Conservation (phyloP, 2,888 invertebrate species). For the Entomobrya proxima region DNA sequence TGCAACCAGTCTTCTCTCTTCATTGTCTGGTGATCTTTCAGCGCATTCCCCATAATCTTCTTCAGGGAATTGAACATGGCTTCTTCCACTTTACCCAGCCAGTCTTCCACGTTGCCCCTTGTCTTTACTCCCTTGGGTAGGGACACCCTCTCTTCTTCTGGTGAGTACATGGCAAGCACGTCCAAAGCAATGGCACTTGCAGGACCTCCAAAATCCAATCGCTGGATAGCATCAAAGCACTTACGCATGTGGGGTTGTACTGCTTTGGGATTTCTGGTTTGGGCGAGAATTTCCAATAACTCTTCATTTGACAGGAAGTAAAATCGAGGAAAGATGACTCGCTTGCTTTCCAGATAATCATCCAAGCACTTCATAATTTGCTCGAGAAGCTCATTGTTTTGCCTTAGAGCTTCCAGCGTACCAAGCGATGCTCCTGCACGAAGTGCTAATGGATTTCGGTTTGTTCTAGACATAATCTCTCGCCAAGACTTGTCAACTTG, state of each 20-base stretch:
- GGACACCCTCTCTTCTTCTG: constrained; percentile 89
- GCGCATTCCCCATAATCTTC: constrained; percentile 85
- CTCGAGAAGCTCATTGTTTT: constrained; percentile 88
- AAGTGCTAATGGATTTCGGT: constrained; percentile 88
- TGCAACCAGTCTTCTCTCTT: constrained; percentile 86
- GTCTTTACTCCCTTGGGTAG: constrained; percentile 90
- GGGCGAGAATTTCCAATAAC: constrained; percentile 91
- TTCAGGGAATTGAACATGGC: constrained; percentile 90
- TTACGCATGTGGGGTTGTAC: constrained; percentile 93
- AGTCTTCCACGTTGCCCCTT: constrained; percentile 93
- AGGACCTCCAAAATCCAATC: constrained; percentile 84
- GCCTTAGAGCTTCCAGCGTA: constrained; percentile 83
- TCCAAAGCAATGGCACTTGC: constrained; percentile 79
- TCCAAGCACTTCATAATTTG: constrained; percentile 93
- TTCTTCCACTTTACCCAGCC: constrained; percentile 93
- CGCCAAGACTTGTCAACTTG: constrained; percentile 94
- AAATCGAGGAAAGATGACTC: constrained; percentile 91
- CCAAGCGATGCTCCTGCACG: constrained; percentile 87
- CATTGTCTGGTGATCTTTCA: constrained; percentile 83
- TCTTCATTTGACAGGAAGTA: constrained; percentile 95
- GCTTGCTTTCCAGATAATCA: constrained; percentile 91
- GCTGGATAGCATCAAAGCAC: constrained; percentile 90
- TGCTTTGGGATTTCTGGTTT: constrained; percentile 90
- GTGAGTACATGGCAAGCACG: constrained; percentile 92
- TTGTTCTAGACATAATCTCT: constrained; percentile 89